Base-by-base conservation (phyloP, 1,140 invertebrate genomes). In the Theocolax elegans region DNA sequence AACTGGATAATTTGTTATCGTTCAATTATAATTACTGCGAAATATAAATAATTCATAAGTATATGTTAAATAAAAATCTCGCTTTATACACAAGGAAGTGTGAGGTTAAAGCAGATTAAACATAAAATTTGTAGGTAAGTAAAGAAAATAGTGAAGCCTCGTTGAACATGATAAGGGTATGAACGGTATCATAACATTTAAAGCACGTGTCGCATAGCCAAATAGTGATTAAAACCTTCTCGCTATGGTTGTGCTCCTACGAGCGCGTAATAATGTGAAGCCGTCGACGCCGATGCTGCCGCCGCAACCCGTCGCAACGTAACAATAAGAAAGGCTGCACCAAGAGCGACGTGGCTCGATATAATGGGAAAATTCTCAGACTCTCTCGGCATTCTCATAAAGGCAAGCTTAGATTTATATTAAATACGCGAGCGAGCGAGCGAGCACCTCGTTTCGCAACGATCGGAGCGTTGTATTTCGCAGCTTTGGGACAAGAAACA, bases 321-420 rank as follows among this genome's bases (percentile, higher is more conserved):
- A 62, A 48, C 25, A 62, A 62, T 48, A 29, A 62, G 25, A 62
- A 31, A 62, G 59, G 25, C 42, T n/a, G 21, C 21, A 48, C n/a
- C 3, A 19, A 6, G 1, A 3, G 23, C 56, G 2, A 15, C 15
- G 21, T 17, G 54, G 29, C 67, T 59, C 62, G 67, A 74, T 60
- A 62, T 71, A 73, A 69, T 76, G 76, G 65, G 74, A 76, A 76
- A 59, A 62, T 76, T 75, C 75, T 67, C 75, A 74, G 71, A 78
- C 73, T 71, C 72, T 71, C 60, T 62, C n/a, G 38, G 27, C 9
- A 62, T 62, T 48, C 21, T 60, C 58, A 46, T 27, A 60, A 42
- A 62, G 40, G 42, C n/a, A 25, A 31, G 42, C 42, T 46, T 31
- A 29, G 42, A 62, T 62, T 59, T 62, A 31, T 48, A 62, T 46